A percentile compares a stretch with the other conserved stretches of the same genome.
phyloP scores from a whole-genome alignment of 2,888 invertebrate genomes.

The Aphelenchoides bicaudatus region DNA sequence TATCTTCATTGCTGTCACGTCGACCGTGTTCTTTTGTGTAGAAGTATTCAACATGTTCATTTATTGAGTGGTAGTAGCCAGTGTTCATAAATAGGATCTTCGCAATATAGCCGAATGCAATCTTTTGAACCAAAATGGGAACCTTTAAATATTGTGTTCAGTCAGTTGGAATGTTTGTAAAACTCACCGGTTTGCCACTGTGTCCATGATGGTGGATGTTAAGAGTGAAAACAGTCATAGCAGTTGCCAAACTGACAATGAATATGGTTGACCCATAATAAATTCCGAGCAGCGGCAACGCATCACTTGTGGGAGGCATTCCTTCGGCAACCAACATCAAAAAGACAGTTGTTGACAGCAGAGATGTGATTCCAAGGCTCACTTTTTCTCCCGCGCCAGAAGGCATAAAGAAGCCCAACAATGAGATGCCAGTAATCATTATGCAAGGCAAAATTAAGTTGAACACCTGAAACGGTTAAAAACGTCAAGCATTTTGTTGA shows the following conservation, averaged over 20 bases:
- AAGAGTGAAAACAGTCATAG: conserved; percentile 73
- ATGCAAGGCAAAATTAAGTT: conserved; percentile 80
- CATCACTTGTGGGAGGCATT: conserved; percentile 76
- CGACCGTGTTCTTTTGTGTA: conserved; percentile 37
- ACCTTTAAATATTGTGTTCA: conserved; percentile 67
- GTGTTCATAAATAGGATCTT: conserved; percentile 46
- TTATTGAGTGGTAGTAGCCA: conserved; percentile 56
- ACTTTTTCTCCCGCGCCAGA: conserved; percentile 83
- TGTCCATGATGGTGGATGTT: conserved; percentile 13
- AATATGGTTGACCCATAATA: conserved; percentile 68
- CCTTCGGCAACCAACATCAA: conserved; percentile 82
- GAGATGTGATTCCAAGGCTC: conserved; percentile 69
- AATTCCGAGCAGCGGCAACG: conserved; percentile 73
- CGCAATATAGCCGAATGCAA: conserved; percentile 53
- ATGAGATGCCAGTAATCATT: conserved; percentile 79
- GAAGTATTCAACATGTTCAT: conserved; percentile 53
- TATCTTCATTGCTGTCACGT: conserved; percentile 13
- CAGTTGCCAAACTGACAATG: conserved; percentile 65
- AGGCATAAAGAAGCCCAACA: conserved; percentile 81
- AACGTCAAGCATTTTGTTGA: conserved; percentile 67
- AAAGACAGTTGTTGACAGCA: conserved; percentile 83
- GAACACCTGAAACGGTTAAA: conserved; percentile 69
- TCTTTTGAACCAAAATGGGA: conserved; percentile 47
- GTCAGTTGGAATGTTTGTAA: conserved; percentile 66
- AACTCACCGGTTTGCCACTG: neutral